These are phyloP conservation scores for Ceratothoa steindachneri DNA, from an alignment of 2,888 invertebrate genomes.

Conservation along the genomic window DNA sequence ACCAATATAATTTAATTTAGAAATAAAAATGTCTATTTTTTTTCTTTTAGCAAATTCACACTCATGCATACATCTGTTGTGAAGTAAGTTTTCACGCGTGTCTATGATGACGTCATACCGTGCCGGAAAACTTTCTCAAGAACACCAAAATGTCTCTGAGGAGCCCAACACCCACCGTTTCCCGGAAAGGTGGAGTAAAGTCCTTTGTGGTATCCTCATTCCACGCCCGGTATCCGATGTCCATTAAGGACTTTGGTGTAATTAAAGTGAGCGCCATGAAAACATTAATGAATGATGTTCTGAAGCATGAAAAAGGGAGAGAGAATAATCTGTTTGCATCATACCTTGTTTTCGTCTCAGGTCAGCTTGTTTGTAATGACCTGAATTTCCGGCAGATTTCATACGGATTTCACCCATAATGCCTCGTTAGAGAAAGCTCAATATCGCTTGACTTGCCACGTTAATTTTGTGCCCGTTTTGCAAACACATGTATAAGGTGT, in stretches of 20 bases:
- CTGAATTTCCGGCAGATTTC: neutral
- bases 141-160: no score
- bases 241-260: neutral
- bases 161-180: no score
- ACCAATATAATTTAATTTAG: no score
- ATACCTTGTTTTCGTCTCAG: neutral
- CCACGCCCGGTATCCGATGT: neutral
- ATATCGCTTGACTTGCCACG: neutral
- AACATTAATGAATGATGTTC: neutral
- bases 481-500: neutral
- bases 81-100: no score
- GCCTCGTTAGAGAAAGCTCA: neutral
- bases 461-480: neutral
- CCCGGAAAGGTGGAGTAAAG: no score
- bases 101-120: no score
- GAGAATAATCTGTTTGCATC: neutral
- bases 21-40: no score
- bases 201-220: no score
- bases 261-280: neutral
- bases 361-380: neutral
- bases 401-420: neutral
- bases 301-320: neutral
- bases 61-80: no score
- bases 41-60: no score
- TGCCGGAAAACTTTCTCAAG: no score